These are phyloP conservation scores for Spodoptera frugiperda DNA, from an alignment of 1,140 invertebrate species.

Conservation along the genomic window DNA sequence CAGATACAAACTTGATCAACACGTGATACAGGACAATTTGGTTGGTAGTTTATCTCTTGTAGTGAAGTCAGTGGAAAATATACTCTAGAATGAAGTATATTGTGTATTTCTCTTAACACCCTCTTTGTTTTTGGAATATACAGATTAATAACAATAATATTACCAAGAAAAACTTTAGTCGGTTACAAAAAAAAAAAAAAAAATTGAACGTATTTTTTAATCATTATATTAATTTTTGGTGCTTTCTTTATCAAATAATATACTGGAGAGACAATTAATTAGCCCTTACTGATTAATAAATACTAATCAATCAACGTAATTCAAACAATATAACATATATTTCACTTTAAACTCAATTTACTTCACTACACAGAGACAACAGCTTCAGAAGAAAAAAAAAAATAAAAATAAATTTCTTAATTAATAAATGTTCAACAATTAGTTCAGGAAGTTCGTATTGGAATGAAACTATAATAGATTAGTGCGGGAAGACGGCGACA, in stretches of 20 bases:
- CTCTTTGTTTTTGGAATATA: no score
- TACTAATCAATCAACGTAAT: no score
- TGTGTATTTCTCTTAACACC: no score
- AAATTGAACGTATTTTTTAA: no score
- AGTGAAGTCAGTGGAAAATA: neutral
- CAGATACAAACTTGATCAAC: constrained; percentile 43
- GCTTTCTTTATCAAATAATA: no score
- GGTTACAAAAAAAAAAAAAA: no score
- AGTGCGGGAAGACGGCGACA: constrained; percentile 31
- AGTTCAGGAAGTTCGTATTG: constrained; percentile 49
- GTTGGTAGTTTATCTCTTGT: neutral
- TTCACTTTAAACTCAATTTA: neutral
- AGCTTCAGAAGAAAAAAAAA: constrained; percentile 2
- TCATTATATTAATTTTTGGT: no score
- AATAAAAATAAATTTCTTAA: constrained; percentile 50
- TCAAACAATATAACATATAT: neutral
- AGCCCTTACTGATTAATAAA: no score
- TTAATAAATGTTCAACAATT: constrained; percentile 53
- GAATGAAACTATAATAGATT: constrained; percentile 59
- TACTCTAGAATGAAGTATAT: no score
- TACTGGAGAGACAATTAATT: no score
- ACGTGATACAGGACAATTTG: constrained; percentile 39
- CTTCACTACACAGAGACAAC: neutral
- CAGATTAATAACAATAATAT: no score
- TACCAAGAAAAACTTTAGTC: no score